Evolutionary conservation across 2,797 vertebrate species (phyloP), one percentile per base, ranked within the genome.

Genomic region (Argentina silus): DNA sequence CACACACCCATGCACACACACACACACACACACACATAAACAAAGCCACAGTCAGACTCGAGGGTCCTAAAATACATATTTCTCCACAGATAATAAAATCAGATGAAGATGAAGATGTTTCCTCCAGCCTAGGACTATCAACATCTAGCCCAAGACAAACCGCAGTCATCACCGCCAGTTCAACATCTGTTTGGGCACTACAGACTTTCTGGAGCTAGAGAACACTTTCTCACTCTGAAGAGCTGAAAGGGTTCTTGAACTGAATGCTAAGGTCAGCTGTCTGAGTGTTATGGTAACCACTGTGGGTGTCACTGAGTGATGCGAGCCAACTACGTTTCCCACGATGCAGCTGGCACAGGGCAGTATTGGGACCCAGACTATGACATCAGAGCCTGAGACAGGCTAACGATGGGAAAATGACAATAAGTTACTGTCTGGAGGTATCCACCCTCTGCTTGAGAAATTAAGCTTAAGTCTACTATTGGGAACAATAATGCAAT

Each of bases 251-350:
- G 9, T 12, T 60, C 11, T 60, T 53, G 51, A 53, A 53, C 14
- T 36, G 27, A 36, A 36, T 11, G 50, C 50, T 51, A 15, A 15
- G 50, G 50, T 50, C 47, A 48, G 63, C 3, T 64, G 14, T 45
- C 2, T 10, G 27, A 36, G 19, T 55, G 63, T 21, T 65, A 67
- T 70, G 66, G 72, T 42, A 71, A 45, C 23, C 12, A 65, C 63
- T 53, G 3, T 75, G 55, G 59, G 57, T 63, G 44, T 53, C 51
- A 7, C 21, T 50, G 19, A 56, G 55, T 72, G 48, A 45, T 0
- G 65, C n/a, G 11, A 21, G 15, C 48, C 45, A 61, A 76, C 27
- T 63, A 42, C 3, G 69, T 68, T 79, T 77, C 43, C 59, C 62
- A 70, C 9, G 44, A 44, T 15, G 12, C n/a, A 65, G 70, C 59